Base-by-base conservation (phyloP, 2,888 invertebrate genomes). In the Eupithecia insigniata region DNA sequence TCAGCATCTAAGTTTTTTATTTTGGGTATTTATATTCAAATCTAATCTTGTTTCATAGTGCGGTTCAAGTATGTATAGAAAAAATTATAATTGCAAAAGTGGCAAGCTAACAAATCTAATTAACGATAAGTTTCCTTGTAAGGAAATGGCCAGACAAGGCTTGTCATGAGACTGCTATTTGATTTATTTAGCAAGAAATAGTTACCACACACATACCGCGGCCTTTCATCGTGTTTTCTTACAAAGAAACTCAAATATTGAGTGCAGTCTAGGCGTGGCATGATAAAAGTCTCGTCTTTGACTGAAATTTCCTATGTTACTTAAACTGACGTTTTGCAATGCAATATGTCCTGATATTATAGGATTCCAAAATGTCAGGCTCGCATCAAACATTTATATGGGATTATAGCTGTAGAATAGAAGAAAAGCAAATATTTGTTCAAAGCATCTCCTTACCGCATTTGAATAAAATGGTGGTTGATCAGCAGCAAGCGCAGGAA, bases 391-490 rank as follows among this genome's bases (percentile, higher is more conserved):
- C 12, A n/a, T 26, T 14, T 26, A 5, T 51, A 0, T 51, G n/a
- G n/a, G 51, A 22, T 51, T 51, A 43, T n/a, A 51, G 5, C 51
- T 51, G 1, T n/a, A 43, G 22, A 3, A 51, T 26, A 12, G 4
- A 26, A 55, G 3, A 12, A 55, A 55, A 26, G 26, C 30, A 62
- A 62, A 26, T n/a, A 5, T 8, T 36, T 8, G 8, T 34, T 5
- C 26, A 6, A 32, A 43, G 8, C 34, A 14, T 12, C 8, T 86
- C 96, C 97, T 97, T 93, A 98, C 97, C 94, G 97, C 95, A 85
- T 97, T 96, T 67, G 97, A 95, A 91, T 98, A 98, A 92, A 98
- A 98, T 66, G 97, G 96, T 78, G 97, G 96, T 89, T 98, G 98
- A 84, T 98, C 98, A 43, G 97, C 97, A 70, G 97, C 97, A 74